Base-by-base conservation (phyloP, 2,797 vertebrate genomes). In the Acomys russatus region DNA sequence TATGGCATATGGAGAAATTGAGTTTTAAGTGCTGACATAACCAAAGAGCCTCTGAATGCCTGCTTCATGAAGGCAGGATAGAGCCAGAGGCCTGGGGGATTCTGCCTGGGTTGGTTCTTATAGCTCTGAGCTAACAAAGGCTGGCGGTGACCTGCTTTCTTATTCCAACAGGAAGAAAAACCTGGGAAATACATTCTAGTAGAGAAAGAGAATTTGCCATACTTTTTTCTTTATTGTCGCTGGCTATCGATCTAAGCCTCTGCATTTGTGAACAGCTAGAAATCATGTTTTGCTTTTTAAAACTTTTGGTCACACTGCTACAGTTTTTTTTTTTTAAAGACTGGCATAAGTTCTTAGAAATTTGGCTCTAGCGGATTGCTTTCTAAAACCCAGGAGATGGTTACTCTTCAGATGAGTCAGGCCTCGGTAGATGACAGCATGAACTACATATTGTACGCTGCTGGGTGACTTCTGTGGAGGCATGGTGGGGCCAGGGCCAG, bases 261-360 rank as follows among this genome's bases (percentile, higher is more conserved):
- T 96, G 82, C 64, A 64, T 86, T 94, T 89, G 33, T 86, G 90
- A 82, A 88, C 92, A 89, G 49, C 74, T 94, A 2, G 51, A 89
- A 89, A 92, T 49, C 22, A 54, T 84, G 59, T 20, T 92, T 83
- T 59, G 25, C 84, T 95, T 51, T 94, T 94, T 82, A 51, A 96
- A 95, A 91, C 14, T 68, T 94, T 77, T 86, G 79, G 54, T 88
- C 78, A 64, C 59, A 56, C 38, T 51, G 64, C 88, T 94, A 66
- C 70, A 54, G 56, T 44, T 44, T 44, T 44, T 90, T 92, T 56
- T 23, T 74, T 95, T 56, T 3, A 15, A 80, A 94, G 61, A 89
- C 30, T 78, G 82, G 70, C 92, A 51, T 93, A 73, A 88, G 85
- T 91, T 87, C 64, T 94, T 97, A 54, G 88, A 91, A 90, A 63